Base-by-base conservation (phyloP, 2,797 vertebrate genomes). In the Myotis findleyi region DNA sequence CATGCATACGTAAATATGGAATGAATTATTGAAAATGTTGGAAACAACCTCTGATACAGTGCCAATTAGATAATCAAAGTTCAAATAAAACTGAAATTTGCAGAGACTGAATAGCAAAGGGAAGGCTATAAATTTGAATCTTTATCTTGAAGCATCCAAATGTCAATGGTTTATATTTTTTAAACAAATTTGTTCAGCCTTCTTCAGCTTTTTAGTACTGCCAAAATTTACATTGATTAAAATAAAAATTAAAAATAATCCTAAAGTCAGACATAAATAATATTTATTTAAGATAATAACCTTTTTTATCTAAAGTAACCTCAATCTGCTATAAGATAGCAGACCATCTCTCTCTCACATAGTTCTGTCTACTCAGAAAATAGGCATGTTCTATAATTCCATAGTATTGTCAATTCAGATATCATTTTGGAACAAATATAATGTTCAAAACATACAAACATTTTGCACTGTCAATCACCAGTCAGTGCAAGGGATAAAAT, bases 141-240 rank as follows among this genome's bases (percentile, higher is more conserved):
- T 93, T 91, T 89, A 93, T 95, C 91, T 93, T 69, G 18, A 14
- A 95, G 0, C 20, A 86, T 91, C 79, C 21, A 77, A 93, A 95
- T 44, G 17, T 84, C 82, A 84, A 94, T 88, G 10, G 23, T 73
- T 73, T 86, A 75, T 92, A 77, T 89, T 97, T 97, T 96, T 96
- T 90, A 94, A 98, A 96, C 71, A 96, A 97, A 96, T 82, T 3
- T 12, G 0, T 96, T 14, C 0, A 33, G 38, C 25, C 51, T 95
- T 83, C 77, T 73, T 23, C 41, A 36, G 8, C 0, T 0, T 82
- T 92, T 90, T 83, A 66, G 6, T 95, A 82, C 92, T 97, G 81
- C 38, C 85, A 59, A 95, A 89, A 97, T 89, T 97, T 89, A 97
- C 69, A 96, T 47, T 18, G 72, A 55, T 92, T 96, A 96, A 98